Evolutionary conservation across 2,113 vertebrate genomes (phyloP).

Genomic region (Tragelaphus scriptus): DNA sequence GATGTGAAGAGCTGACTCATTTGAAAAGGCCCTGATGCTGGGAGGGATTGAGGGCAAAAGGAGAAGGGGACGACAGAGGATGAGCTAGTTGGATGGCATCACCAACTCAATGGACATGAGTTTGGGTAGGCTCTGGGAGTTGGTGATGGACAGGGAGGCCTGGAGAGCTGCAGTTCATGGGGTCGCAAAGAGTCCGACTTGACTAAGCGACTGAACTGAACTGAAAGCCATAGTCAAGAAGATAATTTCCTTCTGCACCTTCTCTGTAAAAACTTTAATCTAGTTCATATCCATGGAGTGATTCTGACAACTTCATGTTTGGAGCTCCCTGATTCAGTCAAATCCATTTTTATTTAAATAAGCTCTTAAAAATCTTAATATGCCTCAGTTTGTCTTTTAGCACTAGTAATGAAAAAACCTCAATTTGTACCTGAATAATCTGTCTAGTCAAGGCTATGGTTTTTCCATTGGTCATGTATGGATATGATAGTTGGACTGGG

Average conservation of each 20-base stretch:
- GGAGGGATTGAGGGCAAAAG: not conserved
- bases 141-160: not conserved
- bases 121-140: not conserved
- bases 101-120: not conserved
- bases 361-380: not conserved
- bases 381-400: not conserved
- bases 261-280: not conserved
- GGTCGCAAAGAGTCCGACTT: fast-evolving
- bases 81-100: not conserved
- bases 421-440: not conserved
- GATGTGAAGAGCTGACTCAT: not conserved
- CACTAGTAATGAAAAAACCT: not conserved
- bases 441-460: too few relatives aligned
- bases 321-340: not conserved
- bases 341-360: not conserved
- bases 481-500: too few relatives aligned
- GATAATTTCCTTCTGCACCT: not conserved
- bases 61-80: not conserved
- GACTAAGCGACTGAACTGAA: not conserved
- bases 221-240: not conserved
- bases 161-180: not conserved
- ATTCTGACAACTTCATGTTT: not conserved
- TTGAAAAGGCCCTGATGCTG: not conserved
- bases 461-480: too few relatives aligned
- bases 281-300: not conserved